phyloP scores from a whole-genome alignment of 2,888 invertebrate genomes.

The Ceratothoa steindachneri region DNA sequence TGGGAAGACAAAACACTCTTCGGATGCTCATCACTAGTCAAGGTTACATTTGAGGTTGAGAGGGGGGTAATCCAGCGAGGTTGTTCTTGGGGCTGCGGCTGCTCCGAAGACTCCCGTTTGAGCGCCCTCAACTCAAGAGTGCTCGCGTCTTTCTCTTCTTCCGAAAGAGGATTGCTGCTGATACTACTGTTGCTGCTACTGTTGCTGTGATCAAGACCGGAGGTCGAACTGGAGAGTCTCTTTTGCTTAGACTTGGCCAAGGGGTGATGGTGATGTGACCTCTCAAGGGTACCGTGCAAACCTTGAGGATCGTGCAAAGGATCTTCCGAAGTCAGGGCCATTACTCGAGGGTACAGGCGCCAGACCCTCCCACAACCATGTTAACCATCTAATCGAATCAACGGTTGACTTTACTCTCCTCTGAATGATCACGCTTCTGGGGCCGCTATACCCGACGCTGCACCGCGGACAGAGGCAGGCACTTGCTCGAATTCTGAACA shows the following conservation, averaged over 20 bases:
- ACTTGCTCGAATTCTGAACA: constrained; percentile 2
- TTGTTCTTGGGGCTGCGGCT: neutral
- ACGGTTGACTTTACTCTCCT: neutral
- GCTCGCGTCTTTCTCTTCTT: too few relatives aligned
- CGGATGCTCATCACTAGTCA: neutral
- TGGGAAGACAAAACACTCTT: constrained; percentile 11
- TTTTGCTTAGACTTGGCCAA: neutral
- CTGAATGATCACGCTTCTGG: too few relatives aligned
- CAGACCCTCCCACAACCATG: too few relatives aligned
- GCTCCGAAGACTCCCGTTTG: neutral
- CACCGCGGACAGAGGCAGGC: neutral
- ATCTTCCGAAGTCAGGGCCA: constrained; percentile 2
- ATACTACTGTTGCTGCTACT: too few relatives aligned
- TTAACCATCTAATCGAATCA: neutral
- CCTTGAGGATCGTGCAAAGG: neutral
- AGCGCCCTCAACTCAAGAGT: neutral
- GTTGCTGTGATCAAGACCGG: too few relatives aligned
- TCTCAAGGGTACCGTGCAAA: neutral
- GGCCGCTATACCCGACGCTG: too few relatives aligned
- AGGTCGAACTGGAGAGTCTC: neutral
- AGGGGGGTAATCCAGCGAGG: neutral
- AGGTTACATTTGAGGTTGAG: neutral
- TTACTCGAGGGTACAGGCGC: too few relatives aligned
- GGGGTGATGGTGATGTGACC: too few relatives aligned
- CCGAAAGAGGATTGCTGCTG: neutral